phyloP scores from a whole-genome alignment of 2,888 invertebrate species.

The Dicyrtomina minuta region DNA sequence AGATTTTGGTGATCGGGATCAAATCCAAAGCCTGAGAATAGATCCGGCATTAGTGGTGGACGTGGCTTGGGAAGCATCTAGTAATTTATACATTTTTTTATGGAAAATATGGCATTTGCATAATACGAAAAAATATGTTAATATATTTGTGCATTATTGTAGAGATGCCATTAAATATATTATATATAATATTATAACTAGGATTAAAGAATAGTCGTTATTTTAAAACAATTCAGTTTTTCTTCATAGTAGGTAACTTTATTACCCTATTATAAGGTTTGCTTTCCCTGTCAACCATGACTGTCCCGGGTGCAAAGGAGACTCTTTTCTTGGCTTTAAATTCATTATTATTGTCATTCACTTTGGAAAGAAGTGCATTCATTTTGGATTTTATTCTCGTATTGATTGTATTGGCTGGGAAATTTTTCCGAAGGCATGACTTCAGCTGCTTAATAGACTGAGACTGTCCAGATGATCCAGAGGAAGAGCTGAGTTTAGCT shows the following conservation, averaged over 20 bases:
- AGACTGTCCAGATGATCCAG: no score
- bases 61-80: slow-evolving; percentile 16
- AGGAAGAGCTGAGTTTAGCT: no score
- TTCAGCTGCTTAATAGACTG: not conserved
- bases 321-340: slow-evolving; percentile 26
- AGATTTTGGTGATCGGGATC: no score
- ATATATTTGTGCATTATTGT: no score
- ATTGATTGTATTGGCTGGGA: not conserved
- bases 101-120: no score
- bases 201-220: no score
- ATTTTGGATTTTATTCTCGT: not conserved
- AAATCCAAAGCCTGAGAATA: slow-evolving; percentile 12
- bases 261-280: slow-evolving; percentile 37
- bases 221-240: no score
- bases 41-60: slow-evolving; percentile 14
- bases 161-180: no score
- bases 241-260: no score
- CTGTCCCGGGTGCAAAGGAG: slow-evolving; percentile 43
- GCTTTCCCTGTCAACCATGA: slow-evolving; percentile 43
- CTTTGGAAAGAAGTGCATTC: not conserved
- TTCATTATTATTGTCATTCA: slow-evolving; percentile 2
- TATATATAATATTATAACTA: no score
- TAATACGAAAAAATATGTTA: no score
- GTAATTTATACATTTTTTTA: not conserved
- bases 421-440: slow-evolving; percentile 14